Conservation (phyloP, 2,113 vertebrate genomes). For the Leucosticte australis region DNA sequence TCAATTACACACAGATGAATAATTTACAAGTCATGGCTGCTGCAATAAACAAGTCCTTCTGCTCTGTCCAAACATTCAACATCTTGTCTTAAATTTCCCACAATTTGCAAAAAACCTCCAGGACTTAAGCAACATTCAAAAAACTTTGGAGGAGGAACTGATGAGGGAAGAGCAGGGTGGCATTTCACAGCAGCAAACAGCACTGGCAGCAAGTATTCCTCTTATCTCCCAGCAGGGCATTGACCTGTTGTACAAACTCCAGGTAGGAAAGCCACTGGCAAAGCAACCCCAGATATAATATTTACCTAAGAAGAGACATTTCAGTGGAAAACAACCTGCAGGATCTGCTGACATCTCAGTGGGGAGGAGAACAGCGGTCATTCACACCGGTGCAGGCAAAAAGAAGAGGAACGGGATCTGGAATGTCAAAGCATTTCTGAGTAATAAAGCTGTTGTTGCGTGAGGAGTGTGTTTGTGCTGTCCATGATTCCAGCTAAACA, state of each 20-base stretch:
- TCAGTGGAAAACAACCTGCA: slow-evolving; percentile 61
- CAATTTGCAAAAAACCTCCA: neutral
- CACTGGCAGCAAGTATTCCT: slow-evolving; percentile 10
- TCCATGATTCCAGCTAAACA: neutral
- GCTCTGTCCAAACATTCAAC: neutral
- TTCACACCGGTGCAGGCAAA: slow-evolving; percentile 25
- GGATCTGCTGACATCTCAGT: slow-evolving; percentile 49
- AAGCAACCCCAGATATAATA: slow-evolving; percentile 57
- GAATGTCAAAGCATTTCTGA: slow-evolving; percentile 9
- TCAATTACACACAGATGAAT: slow-evolving; percentile 41
- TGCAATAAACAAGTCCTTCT: slow-evolving; percentile 3
- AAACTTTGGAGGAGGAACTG: neutral
- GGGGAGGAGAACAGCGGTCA: slow-evolving; percentile 18
- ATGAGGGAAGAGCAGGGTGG: neutral
- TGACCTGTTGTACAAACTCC: slow-evolving; percentile 53
- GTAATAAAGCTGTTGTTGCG: neutral
- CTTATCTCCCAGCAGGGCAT: slow-evolving; percentile 41
- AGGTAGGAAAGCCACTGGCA: slow-evolving; percentile 51
- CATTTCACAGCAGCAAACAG: slow-evolving; percentile 11
- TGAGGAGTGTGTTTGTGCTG: neutral
- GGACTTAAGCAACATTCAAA: neutral
- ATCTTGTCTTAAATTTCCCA: neutral
- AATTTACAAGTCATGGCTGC: slow-evolving; percentile 12
- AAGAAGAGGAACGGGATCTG: neutral
- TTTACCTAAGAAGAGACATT: slow-evolving; percentile 64